A percentile compares a stretch with the other conserved stretches of the same genome.
These are phyloP conservation scores for Bubo scandiacus DNA, from an alignment of 2,113 vertebrate genomes.

Conservation along the genomic window DNA sequence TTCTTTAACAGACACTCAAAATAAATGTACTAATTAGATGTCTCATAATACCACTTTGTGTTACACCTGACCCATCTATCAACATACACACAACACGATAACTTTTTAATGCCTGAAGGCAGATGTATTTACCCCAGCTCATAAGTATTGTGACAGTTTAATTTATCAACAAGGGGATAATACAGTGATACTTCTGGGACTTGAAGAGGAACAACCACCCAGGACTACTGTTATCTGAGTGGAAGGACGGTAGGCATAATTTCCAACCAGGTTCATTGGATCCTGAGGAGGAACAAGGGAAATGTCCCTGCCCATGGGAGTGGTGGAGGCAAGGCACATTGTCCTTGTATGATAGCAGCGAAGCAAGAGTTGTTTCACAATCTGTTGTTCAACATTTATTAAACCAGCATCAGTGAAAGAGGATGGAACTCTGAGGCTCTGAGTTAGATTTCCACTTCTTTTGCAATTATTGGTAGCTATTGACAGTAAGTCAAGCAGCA, in stretches of 20 bases:
- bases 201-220: neutral
- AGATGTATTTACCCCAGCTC: neutral
- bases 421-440: neutral
- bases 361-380: neutral
- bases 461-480: neutral
- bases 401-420: neutral
- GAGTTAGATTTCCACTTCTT: neutral
- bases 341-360: neutral
- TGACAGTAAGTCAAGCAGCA: neutral
- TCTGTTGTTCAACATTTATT: neutral
- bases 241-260: neutral
- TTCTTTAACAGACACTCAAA: neutral
- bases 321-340: rapidly evolving
- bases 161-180: neutral
- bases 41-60: neutral
- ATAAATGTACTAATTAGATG: neutral
- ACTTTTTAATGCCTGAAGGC: neutral
- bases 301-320: neutral
- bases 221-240: neutral
- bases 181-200: neutral
- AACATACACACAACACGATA: rapidly evolving
- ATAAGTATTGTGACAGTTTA: neutral
- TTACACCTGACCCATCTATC: neutral
- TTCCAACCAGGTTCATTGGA: neutral
- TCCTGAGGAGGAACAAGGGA: neutral